Base-by-base conservation (phyloP, 2,888 invertebrate species). In the Leuctra nigra region DNA sequence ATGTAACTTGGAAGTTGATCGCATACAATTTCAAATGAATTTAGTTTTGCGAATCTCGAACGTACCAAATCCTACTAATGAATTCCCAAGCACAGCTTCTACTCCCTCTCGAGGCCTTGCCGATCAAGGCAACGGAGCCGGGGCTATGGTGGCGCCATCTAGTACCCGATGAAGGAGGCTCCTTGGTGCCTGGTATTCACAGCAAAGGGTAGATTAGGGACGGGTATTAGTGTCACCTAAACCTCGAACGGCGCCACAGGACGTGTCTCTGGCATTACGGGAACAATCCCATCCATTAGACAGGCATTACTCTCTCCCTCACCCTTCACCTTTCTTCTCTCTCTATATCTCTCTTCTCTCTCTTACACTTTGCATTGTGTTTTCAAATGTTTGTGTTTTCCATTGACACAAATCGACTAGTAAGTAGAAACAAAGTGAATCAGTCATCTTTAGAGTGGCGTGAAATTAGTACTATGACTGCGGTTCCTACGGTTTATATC, bases 51-150 rank as follows among this genome's bases (percentile, higher is more conserved):
- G 50, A 50, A 20, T 50, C 18, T 33, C 22, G 22, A 20, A 50
- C 50, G 50, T 33, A 50, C 50, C 50, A 50, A 50, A 50, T 50
- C 50, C 50, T 50, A 13, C 35, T 50, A 50, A 50, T 50, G 50
- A 50, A 50, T 50, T 50, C 50, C 33, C 18, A 16, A 35, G 50
- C 50, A 50, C 22, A 50, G 13, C 50, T 18, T 33, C 50, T 33
- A 18, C 18, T 39, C 6, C 20, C 39, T 20, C 20, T 16, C 20
- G 39, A 39, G n/a, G n/a, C n/a, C n/a, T n/a, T n/a, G n/a, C n/a
- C n/a, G n/a, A n/a, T n/a, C n/a, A n/a, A n/a, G n/a, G n/a, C n/a
- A n/a, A n/a, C n/a, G n/a, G n/a, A n/a, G n/a, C n/a, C n/a, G n/a
- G n/a, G n/a, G n/a, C n/a, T n/a, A n/a, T n/a, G 29, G 29, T 29